phyloP scores from a whole-genome alignment of 2,113 vertebrate species.

The Pomatostomus ruficeps region DNA sequence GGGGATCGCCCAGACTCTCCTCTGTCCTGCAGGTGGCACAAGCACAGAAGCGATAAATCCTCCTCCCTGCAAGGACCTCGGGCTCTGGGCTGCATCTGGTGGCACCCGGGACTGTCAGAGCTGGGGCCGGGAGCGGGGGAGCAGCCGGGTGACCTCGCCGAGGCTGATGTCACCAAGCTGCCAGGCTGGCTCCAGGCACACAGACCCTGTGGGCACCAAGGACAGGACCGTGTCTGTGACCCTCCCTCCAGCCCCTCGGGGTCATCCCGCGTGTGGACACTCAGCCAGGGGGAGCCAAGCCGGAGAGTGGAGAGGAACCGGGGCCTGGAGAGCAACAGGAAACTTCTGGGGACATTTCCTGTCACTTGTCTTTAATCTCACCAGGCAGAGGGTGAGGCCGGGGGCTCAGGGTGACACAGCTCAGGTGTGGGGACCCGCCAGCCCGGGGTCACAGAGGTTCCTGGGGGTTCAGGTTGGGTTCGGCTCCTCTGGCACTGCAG shows the following conservation, averaged over 20 bases:
- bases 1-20: not conserved
- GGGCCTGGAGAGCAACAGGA: not conserved
- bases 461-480: not conserved
- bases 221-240: accelerated
- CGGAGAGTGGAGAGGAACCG: not conserved
- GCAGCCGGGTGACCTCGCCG: not conserved
- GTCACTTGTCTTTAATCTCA: accelerated
- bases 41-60: constrained; percentile 12
- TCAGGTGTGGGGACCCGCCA: accelerated
- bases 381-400: not conserved
- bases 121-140: not conserved
- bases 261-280: not conserved
- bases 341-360: too few relatives aligned
- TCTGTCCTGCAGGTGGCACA: constrained; percentile 4
- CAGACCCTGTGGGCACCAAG: not conserved
- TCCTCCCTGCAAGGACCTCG: not conserved
- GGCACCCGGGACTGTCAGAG: not conserved
- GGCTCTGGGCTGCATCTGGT: not conserved
- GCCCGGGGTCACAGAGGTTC: not conserved
- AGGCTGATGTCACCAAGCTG: not conserved
- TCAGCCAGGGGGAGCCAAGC: not conserved
- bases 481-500: not conserved
- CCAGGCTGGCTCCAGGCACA: not conserved
- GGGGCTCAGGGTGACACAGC: not conserved
- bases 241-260: not conserved